Evolutionary conservation across 2,113 vertebrate genomes (phyloP), one percentile per base, ranked within the genome.

Genomic region (mouse (Mus musculus)): DNA sequence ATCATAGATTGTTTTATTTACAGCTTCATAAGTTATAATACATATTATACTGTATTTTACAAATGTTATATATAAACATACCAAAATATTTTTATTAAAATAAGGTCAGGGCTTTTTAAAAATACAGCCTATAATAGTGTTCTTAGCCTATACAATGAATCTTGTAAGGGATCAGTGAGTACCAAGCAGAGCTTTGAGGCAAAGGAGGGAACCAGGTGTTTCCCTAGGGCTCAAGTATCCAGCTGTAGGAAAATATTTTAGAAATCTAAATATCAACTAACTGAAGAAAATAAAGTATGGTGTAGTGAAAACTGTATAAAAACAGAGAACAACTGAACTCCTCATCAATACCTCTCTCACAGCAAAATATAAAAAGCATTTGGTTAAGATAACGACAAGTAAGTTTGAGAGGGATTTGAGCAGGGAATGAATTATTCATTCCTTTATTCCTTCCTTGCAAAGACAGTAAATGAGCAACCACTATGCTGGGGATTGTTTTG

Each of bases 381-480:
- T 93, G 56, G 61, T 87, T 92, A 90, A 90, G 78, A 91, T 72
- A 80, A n/a, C 10, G 91, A 7, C 76, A 93, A 88, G 61, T 90
- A 11, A 69, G 39, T 86, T 12, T 92, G 89, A 94, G 72, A 91
- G 72, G 14, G 9, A 72, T 56, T 84, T 95, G 90, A 82, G 73
- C 54, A 87, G 5, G 46, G 89, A 85, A 91, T 96, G 94, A 90
- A 95, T 96, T 96, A 95, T 93, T 97, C 90, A 93, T 93, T 90
- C 42, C 14, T 82, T 92, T 24, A 82, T 24, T 93, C 59, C 75
- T 90, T 95, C 75, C 89, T 88, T 94, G 77, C n/a, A 54, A 86
- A 81, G 67, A 84, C 33, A 94, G 46, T 88, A 81, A 93, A 76
- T 93, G 93, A 97, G 54, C 72, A 86, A 39, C 59, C 63, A 33